Evolutionary conservation across 2,113 vertebrate species (phyloP).

Genomic region (Leucosticte australis): DNA sequence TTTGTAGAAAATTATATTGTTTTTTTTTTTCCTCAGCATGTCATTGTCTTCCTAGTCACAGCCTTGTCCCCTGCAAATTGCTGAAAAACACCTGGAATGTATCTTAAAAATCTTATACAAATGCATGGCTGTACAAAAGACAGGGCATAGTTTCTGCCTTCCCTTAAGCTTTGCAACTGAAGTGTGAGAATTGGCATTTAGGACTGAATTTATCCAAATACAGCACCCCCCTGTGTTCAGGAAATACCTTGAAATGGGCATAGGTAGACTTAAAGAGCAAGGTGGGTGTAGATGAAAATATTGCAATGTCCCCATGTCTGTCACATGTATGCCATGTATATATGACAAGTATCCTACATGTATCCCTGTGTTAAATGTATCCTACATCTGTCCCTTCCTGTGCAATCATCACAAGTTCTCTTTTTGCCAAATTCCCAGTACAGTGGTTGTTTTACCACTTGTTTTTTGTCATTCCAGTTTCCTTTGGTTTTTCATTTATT

Average conservation of each 20-base stretch:
- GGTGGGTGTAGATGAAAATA: neutral
- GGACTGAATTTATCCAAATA: neutral
- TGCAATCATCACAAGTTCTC: neutral
- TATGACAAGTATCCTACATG: neutral
- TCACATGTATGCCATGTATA: neutral
- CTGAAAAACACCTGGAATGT: neutral
- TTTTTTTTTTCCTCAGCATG: neutral
- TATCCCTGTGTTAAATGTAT: fast-evolving
- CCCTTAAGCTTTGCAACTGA: neutral
- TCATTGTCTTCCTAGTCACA: neutral
- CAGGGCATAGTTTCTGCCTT: neutral
- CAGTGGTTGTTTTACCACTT: neutral
- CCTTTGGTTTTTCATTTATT: neutral
- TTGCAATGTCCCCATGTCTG: neutral
- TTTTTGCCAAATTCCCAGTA: neutral
- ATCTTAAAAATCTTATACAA: neutral
- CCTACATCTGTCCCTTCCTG: neutral
- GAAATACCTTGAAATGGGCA: neutral
- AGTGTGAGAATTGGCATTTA: neutral
- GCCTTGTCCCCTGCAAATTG: neutral
- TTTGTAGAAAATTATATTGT: neutral
- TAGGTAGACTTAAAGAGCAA: neutral
- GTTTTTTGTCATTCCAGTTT: neutral
- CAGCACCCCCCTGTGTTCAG: neutral
- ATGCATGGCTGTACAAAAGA: neutral